These are phyloP conservation scores for Anarrhichthys ocellatus DNA, from an alignment of 2,113 vertebrate species.

Conservation along the genomic window DNA sequence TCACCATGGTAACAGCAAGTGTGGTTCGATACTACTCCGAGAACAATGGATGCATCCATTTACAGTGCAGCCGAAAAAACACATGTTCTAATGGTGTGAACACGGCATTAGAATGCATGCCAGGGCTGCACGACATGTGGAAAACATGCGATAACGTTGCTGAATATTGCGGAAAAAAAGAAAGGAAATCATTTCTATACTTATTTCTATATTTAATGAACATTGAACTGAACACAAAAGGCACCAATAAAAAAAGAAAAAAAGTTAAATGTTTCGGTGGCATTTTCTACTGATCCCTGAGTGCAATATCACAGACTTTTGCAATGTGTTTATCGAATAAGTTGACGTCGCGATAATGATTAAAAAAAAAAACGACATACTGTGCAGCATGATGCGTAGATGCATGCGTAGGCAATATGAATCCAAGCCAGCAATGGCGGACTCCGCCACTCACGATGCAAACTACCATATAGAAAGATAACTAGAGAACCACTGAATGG, in stretches of 20 bases:
- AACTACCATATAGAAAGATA: neutral
- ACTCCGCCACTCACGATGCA: neutral
- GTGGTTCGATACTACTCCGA: neutral
- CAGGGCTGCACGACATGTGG: too few species aligned
- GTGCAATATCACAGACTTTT: neutral
- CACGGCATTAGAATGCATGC: neutral
- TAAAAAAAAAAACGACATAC: neutral
- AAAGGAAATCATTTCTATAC: neutral
- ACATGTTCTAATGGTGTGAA: too few species aligned
- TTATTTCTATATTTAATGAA: too few species aligned
- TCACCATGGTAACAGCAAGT: constrained; percentile 29
- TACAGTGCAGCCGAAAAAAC: constrained; percentile 6
- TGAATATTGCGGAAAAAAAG: too few species aligned
- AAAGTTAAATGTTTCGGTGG: neutral
- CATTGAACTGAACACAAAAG: neutral
- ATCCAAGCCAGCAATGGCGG: neutral
- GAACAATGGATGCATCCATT: constrained; percentile 15
- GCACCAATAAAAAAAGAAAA: neutral
- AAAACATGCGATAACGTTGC: too few species aligned
- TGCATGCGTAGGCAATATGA: neutral
- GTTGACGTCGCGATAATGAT: neutral
- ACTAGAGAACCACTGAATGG: neutral
- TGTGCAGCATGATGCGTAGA: neutral
- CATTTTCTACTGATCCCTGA: neutral
- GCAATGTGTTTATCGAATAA: neutral